phyloP scores from a whole-genome alignment of 1,140 invertebrate genomes.

The Trachymyrmex septentrionalis region DNA sequence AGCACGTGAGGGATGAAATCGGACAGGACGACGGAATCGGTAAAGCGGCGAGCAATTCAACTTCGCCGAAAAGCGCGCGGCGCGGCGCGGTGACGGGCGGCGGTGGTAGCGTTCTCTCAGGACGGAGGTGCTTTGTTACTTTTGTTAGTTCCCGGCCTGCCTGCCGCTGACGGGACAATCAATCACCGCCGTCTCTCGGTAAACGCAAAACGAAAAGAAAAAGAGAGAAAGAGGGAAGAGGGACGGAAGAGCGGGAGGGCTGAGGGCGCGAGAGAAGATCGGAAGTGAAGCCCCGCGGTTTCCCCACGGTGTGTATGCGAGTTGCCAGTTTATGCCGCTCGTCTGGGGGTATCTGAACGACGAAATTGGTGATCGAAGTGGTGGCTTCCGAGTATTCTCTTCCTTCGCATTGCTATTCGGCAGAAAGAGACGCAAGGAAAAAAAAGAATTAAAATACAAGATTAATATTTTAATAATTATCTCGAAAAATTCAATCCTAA shows the following conservation, averaged over 20 bases:
- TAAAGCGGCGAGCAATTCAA: slow-evolving; percentile 65
- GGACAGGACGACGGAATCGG: slow-evolving; percentile 44
- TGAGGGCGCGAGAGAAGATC: slow-evolving; percentile 56
- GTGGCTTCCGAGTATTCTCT: neutral
- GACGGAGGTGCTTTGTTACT: slow-evolving; percentile 79
- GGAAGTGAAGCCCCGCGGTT: slow-evolving; percentile 54
- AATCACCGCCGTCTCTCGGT: slow-evolving; percentile 77
- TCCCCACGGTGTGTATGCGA: slow-evolving; percentile 41
- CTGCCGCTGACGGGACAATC: slow-evolving; percentile 83
- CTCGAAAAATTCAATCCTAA: neutral
- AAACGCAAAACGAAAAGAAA: slow-evolving; percentile 33
- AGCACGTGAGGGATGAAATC: slow-evolving; percentile 43
- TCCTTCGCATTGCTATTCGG: neutral
- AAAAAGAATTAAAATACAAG: neutral
- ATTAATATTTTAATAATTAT: neutral
- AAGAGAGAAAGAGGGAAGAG: slow-evolving; percentile 28
- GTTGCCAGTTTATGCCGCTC: slow-evolving; percentile 52
- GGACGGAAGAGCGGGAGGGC: slow-evolving; percentile 34
- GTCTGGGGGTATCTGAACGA: slow-evolving; percentile 20
- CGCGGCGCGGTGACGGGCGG: slow-evolving; percentile 4
- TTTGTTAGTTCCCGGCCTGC: slow-evolving; percentile 77
- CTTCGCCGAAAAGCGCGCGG: slow-evolving; percentile 64
- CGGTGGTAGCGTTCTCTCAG: slow-evolving; percentile 52
- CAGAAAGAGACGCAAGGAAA: neutral
- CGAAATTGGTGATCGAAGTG: slow-evolving; percentile 23